phyloP scores from a whole-genome alignment of 1,140 invertebrate genomes.

The Zaprionus ornatus region DNA sequence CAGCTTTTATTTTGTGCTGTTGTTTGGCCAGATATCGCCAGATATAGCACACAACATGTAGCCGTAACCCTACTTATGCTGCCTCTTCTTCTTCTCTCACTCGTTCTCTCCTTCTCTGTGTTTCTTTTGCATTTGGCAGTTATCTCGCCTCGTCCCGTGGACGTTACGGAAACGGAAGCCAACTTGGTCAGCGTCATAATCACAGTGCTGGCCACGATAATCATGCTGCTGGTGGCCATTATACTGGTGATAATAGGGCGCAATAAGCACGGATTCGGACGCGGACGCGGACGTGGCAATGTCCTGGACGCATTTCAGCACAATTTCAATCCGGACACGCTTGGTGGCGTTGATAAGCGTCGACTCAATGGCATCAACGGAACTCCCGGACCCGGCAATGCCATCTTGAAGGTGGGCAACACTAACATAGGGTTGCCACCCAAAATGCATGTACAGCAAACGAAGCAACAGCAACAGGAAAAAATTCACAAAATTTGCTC shows the following conservation, averaged over 20 bases:
- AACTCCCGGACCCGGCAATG: conserved; percentile 52
- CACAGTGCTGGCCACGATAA: conserved; percentile 90
- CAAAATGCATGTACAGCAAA: conserved; percentile 66
- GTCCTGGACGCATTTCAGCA: conserved; percentile 83
- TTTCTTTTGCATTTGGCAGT: conserved; percentile 47
- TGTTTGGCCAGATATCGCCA: conserved; percentile 10
- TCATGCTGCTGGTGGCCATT: conserved; percentile 88
- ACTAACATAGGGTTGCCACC: conserved; percentile 17
- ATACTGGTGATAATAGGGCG: conserved; percentile 90
- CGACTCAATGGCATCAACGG: conserved; percentile 69
- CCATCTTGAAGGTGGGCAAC: conserved; percentile 85
- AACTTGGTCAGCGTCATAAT: conserved; percentile 90
- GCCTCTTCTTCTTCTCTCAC: neutral
- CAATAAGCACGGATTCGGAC: conserved; percentile 87
- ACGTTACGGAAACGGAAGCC: conserved; percentile 85
- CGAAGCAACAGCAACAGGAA: neutral
- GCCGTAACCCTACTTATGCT: conserved; percentile 1
- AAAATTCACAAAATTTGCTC: conserved; percentile 26
- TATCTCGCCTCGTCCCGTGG: conserved; percentile 82
- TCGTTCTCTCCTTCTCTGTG: conserved; percentile 3
- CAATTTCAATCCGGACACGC: conserved; percentile 82
- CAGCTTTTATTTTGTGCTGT: conserved; percentile 2
- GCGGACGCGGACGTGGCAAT: conserved; percentile 85
- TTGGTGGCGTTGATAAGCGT: conserved; percentile 83
- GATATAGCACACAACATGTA: conserved; percentile 10